Base-by-base conservation (phyloP, 2,797 vertebrate genomes). In the Sebastes iracundus region DNA sequence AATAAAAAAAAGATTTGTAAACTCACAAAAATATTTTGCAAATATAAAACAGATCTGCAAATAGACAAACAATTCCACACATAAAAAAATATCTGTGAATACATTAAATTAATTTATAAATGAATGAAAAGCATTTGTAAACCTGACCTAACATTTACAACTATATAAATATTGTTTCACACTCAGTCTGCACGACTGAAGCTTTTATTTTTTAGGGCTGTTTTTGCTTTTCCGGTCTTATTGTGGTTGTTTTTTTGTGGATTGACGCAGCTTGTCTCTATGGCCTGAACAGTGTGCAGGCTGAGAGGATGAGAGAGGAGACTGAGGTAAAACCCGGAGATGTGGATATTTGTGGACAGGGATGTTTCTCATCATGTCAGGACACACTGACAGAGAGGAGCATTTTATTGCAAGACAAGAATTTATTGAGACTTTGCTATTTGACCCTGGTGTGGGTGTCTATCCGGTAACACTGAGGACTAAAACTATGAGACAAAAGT, bases 261-360 rank as follows among this genome's bases (percentile, higher is more conserved):
- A 9, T 88, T 90, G 86, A 89, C 67, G 68, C 75, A 83, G 42
- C 70, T 67, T 77, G 88, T 61, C 72, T 83, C 86, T 52, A 52
- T 88, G 90, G 90, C 88, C 88, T 89, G 89, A 83, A 53, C 89
- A 68, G 63, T 33, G 72, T 32, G 67, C 86, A 89, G 81, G 61
- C 81, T 78, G 87, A 82, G 80, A 79, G 81, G 83, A 85, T 86
- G 85, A 83, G 74, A 83, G 79, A 69, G 75, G 22, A 83, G 79
- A 68, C 53, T 79, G 79, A 81, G 71, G 81, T 33, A 92, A 91
- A 90, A 90, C 87, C 66, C 55, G 87, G 87, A 90, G 64, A 83
- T 55, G 77, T 60, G 83, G 59, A 75, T 14, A 14, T 58, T 2
- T 68, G 58, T 33, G 65, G 65, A 77, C 46, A 64, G 62, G 83